These are phyloP conservation scores for Columba guinea DNA, from an alignment of 2,797 vertebrate genomes.

Conservation along the genomic window DNA sequence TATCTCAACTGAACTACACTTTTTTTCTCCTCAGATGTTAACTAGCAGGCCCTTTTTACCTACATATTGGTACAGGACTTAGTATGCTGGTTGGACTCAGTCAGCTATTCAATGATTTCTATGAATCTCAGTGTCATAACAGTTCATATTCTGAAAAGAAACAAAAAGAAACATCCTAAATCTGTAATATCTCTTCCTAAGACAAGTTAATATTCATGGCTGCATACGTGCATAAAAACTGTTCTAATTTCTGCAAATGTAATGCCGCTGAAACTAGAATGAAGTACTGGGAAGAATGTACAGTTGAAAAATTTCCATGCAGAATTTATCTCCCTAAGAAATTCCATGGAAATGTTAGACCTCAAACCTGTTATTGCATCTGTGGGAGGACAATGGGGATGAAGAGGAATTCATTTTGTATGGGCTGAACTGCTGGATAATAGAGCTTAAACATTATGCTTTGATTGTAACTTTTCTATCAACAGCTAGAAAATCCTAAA, in stretches of 20 bases:
- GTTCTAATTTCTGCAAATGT: neutral
- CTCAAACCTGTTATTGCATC: neutral
- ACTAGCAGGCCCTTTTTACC: neutral
- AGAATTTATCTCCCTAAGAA: neutral
- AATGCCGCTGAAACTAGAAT: neutral
- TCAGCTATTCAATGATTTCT: neutral
- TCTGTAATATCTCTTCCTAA: neutral
- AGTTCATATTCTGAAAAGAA: neutral
- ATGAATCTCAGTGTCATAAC: neutral
- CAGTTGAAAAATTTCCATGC: neutral
- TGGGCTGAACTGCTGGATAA: neutral
- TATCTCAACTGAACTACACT: neutral
- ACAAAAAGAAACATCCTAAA: neutral
- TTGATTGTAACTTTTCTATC: neutral
- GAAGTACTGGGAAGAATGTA: neutral
- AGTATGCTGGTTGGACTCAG: neutral
- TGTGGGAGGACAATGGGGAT: rapidly evolving
- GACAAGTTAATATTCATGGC: neutral
- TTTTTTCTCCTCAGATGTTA: neutral
- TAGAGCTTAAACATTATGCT: neutral
- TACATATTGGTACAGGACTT: neutral
- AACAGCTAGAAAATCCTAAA: neutral
- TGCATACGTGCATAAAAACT: neutral
- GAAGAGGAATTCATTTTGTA: neutral
- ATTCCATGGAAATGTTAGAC: neutral